A percentile compares a stretch with the other conserved stretches of the same genome.
Conservation (phyloP, 1,140 invertebrate genomes). For the Brachionus rotundiformis region DNA sequence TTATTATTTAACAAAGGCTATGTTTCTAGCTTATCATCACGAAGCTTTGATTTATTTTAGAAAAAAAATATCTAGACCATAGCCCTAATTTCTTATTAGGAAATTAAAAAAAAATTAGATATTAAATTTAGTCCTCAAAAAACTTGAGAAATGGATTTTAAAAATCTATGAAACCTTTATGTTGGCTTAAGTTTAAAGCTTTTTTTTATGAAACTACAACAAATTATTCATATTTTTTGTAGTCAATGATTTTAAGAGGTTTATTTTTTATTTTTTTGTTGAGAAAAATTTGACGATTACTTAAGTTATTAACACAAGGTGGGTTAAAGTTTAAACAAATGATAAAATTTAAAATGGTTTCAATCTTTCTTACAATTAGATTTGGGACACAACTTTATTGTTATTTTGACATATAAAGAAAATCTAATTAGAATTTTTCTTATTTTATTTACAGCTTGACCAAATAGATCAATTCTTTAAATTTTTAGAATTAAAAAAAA, state of each 20-base stretch:
- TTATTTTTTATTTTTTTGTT: not conserved
- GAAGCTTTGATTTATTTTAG: not conserved
- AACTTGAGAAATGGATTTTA: no score
- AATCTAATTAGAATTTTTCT: no score
- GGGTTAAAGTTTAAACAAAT: not conserved
- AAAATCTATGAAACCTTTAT: slow-evolving; percentile 11
- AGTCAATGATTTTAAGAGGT: not conserved
- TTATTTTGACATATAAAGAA: no score
- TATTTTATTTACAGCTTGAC: no score
- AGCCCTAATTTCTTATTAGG: not conserved
- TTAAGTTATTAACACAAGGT: not conserved
- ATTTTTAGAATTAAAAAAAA: no score
- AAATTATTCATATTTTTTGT: not conserved
- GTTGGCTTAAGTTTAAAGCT: not conserved
- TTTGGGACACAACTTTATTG: no score
- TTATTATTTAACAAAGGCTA: no score
- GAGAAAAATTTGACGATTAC: not conserved
- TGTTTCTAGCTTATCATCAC: no score
- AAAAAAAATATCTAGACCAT: not conserved
- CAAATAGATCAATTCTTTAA: no score
- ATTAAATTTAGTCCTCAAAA: not conserved
- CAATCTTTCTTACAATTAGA: no score
- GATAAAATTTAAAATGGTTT: no score
- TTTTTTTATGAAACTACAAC: not conserved
- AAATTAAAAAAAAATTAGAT: not conserved